A percentile compares a stretch with the other conserved stretches of the same genome.
phyloP scores from a whole-genome alignment of 2,113 vertebrate genomes.

The Sturnus vulgaris region DNA sequence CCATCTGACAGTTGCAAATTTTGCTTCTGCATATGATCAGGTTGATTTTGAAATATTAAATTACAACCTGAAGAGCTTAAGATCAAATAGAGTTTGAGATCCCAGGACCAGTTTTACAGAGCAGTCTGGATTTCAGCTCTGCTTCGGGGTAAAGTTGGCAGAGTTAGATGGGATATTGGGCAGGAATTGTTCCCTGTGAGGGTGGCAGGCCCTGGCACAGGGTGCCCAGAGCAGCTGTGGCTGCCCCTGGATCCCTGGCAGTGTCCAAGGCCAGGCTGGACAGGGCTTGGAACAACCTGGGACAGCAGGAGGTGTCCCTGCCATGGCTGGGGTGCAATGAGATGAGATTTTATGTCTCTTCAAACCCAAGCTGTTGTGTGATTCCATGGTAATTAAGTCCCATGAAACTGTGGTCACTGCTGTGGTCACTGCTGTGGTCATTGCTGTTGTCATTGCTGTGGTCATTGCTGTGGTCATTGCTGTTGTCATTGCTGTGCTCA shows the following conservation, averaged over 20 bases:
- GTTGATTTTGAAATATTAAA: background rate
- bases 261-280: background rate
- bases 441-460: too few relatives aligned
- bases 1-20: background rate
- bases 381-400: accelerated
- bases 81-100: background rate
- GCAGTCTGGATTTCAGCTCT: background rate
- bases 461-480: too few relatives aligned
- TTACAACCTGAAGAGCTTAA: background rate
- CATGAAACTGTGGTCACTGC: background rate
- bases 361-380: too few relatives aligned
- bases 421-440: background rate
- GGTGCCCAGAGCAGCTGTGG: background rate
- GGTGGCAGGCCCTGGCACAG: background rate
- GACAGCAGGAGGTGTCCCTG: background rate
- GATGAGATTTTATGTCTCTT: background rate
- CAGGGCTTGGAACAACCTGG: accelerated
- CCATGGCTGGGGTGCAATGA: accelerated
- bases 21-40: background rate
- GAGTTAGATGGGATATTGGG: background rate
- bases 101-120: background rate
- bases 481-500: too few relatives aligned
- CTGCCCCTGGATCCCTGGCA: background rate
- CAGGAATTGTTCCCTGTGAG: accelerated
- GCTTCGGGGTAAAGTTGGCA: background rate